Evolutionary conservation across 1,140 invertebrate genomes (phyloP).

Genomic region (Diprion similis): DNA sequence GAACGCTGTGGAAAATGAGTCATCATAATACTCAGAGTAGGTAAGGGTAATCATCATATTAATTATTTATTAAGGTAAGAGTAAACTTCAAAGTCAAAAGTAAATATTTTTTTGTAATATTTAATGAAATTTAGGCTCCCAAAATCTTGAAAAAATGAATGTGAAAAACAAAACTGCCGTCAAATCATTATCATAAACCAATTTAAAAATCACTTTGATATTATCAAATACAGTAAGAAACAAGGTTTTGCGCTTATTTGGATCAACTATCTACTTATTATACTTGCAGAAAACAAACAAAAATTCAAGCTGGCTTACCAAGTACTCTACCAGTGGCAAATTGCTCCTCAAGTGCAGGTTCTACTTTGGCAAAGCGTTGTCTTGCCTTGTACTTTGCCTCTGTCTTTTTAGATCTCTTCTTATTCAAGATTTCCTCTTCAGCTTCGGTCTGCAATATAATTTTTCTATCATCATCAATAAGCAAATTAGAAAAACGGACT

Average conservation of each 20-base stretch:
- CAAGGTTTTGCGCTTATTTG: too few species aligned
- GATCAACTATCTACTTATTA: slow-evolving; percentile 11
- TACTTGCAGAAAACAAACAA: not conserved
- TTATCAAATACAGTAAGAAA: too few species aligned
- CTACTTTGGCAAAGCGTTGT: slow-evolving; percentile 93
- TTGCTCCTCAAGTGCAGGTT: slow-evolving; percentile 92
- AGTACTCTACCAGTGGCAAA: slow-evolving; percentile 94
- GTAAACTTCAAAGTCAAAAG: too few species aligned
- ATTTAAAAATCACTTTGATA: too few species aligned
- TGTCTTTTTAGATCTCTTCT: slow-evolving; percentile 92
- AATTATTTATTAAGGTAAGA: not conserved
- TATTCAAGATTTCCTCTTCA: slow-evolving; percentile 93
- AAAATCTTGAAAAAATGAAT: too few species aligned
- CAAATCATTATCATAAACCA: too few species aligned
- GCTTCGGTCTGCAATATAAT: slow-evolving; percentile 78
- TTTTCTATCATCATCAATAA: slow-evolving; percentile 12
- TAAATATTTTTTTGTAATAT: too few species aligned
- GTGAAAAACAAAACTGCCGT: too few species aligned
- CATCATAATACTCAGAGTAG: slow-evolving; percentile 23
- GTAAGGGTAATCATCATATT: slow-evolving; percentile 19
- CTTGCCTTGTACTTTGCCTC: slow-evolving; percentile 93
- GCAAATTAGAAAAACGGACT: slow-evolving; percentile 34
- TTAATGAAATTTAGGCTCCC: too few species aligned
- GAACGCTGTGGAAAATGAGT: slow-evolving; percentile 28
- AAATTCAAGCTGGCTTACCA: slow-evolving; percentile 66